A percentile compares a stretch with the other conserved stretches of the same genome.
Evolutionary conservation across 2,888 invertebrate genomes (phyloP).

Genomic region (Nymphalis c-album): DNA sequence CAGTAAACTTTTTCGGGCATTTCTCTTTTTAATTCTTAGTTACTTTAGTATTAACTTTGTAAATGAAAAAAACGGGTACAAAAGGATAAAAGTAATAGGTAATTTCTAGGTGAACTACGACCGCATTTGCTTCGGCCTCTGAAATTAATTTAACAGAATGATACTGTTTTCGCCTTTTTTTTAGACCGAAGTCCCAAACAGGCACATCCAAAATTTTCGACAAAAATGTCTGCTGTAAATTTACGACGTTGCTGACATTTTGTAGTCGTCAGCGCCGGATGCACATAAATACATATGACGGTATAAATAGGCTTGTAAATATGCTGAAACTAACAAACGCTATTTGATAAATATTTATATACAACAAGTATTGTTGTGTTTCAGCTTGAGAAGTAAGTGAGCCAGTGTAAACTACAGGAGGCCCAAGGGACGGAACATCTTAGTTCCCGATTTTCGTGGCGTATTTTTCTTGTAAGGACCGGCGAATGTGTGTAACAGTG

Average conservation of each 20-base stretch:
- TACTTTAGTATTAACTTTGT: too few species aligned
- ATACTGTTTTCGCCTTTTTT: background rate
- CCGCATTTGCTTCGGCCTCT: background rate
- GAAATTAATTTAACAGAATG: background rate
- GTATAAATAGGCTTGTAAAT: conserved; percentile 29
- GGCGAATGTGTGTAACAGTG: too few species aligned
- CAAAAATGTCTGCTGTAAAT: conserved; percentile 46
- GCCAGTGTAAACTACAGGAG: too few species aligned
- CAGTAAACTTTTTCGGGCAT: too few species aligned
- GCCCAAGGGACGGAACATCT: too few species aligned
- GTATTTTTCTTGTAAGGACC: too few species aligned
- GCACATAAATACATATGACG: conserved; percentile 38
- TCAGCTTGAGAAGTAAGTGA: too few species aligned
- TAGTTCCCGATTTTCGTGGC: too few species aligned
- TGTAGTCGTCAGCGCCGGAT: conserved; percentile 57
- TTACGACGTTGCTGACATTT: conserved; percentile 67
- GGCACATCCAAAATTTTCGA: conserved; percentile 26
- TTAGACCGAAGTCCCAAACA: background rate
- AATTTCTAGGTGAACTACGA: background rate
- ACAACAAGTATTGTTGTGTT: background rate
- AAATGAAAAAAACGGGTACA: too few species aligned
- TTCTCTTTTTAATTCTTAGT: too few species aligned
- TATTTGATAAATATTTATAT: background rate
- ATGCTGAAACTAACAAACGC: conserved; percentile 12
- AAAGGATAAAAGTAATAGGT: too few species aligned